These are phyloP conservation scores for Epinephelus fuscoguttatus DNA, from an alignment of 2,113 vertebrate genomes.

Conservation along the genomic window DNA sequence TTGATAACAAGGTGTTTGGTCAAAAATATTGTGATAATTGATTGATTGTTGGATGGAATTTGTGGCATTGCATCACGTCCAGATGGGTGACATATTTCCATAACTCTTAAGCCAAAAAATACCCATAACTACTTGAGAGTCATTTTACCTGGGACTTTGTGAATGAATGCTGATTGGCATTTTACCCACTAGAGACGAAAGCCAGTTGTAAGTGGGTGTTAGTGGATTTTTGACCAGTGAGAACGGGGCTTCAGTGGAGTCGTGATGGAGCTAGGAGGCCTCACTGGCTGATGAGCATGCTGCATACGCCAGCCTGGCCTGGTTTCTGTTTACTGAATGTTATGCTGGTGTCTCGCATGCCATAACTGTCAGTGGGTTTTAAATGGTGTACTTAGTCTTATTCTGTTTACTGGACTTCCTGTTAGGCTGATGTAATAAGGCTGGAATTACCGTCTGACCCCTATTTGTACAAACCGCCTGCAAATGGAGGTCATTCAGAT, in stretches of 20 bases:
- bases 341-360: constrained; percentile 35
- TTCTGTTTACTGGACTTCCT: constrained; percentile 73
- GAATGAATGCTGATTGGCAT: no score
- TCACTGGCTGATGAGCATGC: neutral
- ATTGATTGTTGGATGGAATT: no score
- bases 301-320: constrained; percentile 28
- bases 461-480: constrained; percentile 49
- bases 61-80: no score
- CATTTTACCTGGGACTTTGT: no score
- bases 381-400: constrained; percentile 71
- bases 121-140: no score
- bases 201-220: no score
- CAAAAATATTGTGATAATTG: no score
- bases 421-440: constrained; percentile 71
- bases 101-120: no score
- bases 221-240: no score
- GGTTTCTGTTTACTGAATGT: constrained; percentile 38
- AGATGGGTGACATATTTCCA: no score
- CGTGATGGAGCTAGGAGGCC: constrained; percentile 8
- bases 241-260: neutral
- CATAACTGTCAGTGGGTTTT: constrained; percentile 66
- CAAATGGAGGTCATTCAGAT: constrained; percentile 63
- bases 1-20: no score
- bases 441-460: constrained; percentile 70
- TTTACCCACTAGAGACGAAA: no score